phyloP scores from a whole-genome alignment of 2,888 invertebrate genomes.

The Gortyna flavago region DNA sequence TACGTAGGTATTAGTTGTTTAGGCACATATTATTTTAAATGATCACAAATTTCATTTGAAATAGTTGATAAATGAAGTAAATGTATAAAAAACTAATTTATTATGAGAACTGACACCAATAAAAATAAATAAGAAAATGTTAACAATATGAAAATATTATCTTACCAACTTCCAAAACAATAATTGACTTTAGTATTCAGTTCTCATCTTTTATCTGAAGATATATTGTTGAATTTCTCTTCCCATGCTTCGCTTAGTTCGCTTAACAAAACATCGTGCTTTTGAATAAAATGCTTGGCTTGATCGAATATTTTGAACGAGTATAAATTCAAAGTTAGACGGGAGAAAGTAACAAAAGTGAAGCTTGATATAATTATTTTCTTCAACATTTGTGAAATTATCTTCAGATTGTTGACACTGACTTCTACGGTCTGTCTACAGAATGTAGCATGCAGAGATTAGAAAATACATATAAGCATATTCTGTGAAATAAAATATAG shows the following conservation, averaged over 20 bases:
- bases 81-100: not conserved
- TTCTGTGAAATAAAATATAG: not conserved
- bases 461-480: not conserved
- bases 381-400: conserved; percentile 19
- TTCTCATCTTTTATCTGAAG: conserved; percentile 37
- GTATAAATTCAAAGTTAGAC: conserved; percentile 49
- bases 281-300: conserved; percentile 61
- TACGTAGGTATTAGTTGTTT: too few relatives aligned
- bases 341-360: conserved; percentile 22
- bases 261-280: conserved; percentile 35
- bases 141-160: conserved; percentile 11
- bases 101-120: not conserved
- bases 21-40: not conserved
- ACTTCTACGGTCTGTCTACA: conserved; percentile 6
- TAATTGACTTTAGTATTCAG: conserved; percentile 27
- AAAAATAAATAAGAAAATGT: conserved; percentile 10
- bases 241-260: conserved; percentile 27
- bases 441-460: not conserved
- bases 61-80: not conserved
- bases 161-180: conserved; percentile 7
- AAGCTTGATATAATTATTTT: conserved; percentile 42
- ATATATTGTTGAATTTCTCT: conserved; percentile 48
- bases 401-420: conserved; percentile 27
- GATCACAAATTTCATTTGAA: not conserved
- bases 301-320: conserved; percentile 59